These are phyloP conservation scores for Acarapis woodi DNA, from an alignment of 1,140 invertebrate genomes.

Conservation along the genomic window DNA sequence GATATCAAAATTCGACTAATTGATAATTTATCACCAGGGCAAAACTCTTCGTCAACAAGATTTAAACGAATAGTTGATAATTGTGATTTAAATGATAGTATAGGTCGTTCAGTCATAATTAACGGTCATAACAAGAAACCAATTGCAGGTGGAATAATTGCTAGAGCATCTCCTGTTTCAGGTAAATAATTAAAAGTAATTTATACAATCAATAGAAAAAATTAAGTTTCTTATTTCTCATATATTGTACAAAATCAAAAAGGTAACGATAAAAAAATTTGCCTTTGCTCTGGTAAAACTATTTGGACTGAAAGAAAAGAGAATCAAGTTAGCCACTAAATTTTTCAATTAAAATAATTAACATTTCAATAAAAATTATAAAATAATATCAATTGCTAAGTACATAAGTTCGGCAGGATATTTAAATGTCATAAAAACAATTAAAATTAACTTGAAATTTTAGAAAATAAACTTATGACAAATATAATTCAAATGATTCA, in stretches of 20 bases:
- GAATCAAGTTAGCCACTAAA: neutral
- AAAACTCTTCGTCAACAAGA: neutral
- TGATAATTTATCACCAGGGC: neutral
- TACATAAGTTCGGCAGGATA: no score
- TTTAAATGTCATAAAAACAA: no score
- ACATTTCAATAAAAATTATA: neutral
- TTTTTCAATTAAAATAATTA: neutral
- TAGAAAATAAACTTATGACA: no score
- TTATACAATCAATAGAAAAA: no score
- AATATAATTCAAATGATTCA: no score
- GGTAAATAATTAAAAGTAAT: no score
- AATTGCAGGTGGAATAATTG: conserved; percentile 8
- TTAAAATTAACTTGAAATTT: no score
- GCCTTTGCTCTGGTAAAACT: conserved; percentile 9
- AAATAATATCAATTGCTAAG: no score
- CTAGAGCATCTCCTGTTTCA: conserved; percentile 8
- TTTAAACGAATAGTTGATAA: conserved; percentile 5
- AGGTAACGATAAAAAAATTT: conserved; percentile 9
- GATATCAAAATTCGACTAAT: neutral
- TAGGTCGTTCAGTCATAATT: conserved; percentile 8
- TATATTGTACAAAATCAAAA: no score
- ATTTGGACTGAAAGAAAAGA: conserved; percentile 10
- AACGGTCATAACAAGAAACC: neutral
- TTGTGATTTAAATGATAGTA: conserved; percentile 5
- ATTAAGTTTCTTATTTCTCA: no score